These are phyloP conservation scores for Labroides dimidiatus DNA, from an alignment of 2,797 vertebrate species.

Conservation along the genomic window DNA sequence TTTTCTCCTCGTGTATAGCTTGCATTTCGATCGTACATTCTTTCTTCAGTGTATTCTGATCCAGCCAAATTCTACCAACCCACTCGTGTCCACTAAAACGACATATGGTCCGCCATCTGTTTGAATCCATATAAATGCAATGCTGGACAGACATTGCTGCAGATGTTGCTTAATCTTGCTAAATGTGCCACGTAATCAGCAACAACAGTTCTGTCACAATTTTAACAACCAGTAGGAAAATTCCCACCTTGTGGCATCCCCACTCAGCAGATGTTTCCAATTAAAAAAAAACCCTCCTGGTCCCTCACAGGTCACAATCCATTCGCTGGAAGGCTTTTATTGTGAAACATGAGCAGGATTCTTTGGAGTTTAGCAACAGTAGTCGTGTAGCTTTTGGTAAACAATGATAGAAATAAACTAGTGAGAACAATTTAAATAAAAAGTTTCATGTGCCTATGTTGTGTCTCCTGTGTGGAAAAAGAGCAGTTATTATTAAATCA, in stretches of 20 bases:
- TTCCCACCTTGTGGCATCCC: background rate
- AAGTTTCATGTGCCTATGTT: background rate
- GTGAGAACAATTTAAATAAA: no score
- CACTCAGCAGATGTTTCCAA: background rate
- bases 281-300: background rate
- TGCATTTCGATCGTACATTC: no score
- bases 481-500: background rate
- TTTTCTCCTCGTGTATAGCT: no score
- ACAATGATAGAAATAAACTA: background rate
- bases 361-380: background rate
- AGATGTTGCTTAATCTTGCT: background rate
- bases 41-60: no score
- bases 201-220: background rate
- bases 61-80: background rate
- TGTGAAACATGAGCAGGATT: background rate
- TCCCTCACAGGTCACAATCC: background rate
- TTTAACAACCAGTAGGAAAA: background rate
- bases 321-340: background rate
- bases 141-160: background rate
- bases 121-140: background rate
- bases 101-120: background rate
- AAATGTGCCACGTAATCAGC: background rate
- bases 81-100: background rate
- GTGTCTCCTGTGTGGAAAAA: no score
- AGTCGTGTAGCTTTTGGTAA: background rate